phyloP scores from a whole-genome alignment of 2,113 vertebrate species.

The Lipophrys pholis region DNA sequence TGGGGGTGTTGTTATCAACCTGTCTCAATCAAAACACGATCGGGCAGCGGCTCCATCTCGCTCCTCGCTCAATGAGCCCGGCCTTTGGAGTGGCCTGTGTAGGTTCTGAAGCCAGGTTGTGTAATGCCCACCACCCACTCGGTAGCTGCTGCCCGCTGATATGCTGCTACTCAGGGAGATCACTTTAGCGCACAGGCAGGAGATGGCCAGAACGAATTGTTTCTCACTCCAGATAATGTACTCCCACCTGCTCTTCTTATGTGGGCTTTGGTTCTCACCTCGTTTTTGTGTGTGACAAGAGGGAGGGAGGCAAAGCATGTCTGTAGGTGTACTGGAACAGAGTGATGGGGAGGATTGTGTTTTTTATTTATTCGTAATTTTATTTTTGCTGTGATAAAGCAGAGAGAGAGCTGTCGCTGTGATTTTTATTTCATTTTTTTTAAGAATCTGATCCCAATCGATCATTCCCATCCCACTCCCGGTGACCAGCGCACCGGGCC shows the following conservation, averaged over 20 bases:
- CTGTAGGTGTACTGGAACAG: slow-evolving; percentile 68
- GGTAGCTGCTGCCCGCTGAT: slow-evolving; percentile 68
- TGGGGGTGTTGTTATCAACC: slow-evolving; percentile 27
- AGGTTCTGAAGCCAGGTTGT: slow-evolving; percentile 80
- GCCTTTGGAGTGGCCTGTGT: slow-evolving; percentile 77
- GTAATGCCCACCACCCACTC: slow-evolving; percentile 77
- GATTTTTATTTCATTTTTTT: neutral
- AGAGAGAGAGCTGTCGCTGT: slow-evolving; percentile 38
- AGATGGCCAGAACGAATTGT: slow-evolving; percentile 75
- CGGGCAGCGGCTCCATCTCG: slow-evolving; percentile 31
- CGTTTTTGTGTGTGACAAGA: slow-evolving; percentile 62
- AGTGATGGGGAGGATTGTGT: slow-evolving; percentile 56
- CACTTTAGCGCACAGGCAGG: slow-evolving; percentile 65
- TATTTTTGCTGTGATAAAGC: slow-evolving; percentile 51
- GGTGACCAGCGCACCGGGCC: slow-evolving; percentile 9
- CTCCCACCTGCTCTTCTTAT: slow-evolving; percentile 80
- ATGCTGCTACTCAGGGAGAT: slow-evolving; percentile 71
- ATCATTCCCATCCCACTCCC: neutral
- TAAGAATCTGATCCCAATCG: slow-evolving; percentile 28
- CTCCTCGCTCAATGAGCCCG: slow-evolving; percentile 60
- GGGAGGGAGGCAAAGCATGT: slow-evolving; percentile 56
- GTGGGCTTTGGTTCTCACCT: slow-evolving; percentile 73
- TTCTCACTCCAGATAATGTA: slow-evolving; percentile 79
- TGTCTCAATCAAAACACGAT: slow-evolving; percentile 61
- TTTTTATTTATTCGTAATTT: too few relatives aligned